Evolutionary conservation across 2,888 invertebrate species (phyloP).

Genomic region (Bedellia somnulentella): DNA sequence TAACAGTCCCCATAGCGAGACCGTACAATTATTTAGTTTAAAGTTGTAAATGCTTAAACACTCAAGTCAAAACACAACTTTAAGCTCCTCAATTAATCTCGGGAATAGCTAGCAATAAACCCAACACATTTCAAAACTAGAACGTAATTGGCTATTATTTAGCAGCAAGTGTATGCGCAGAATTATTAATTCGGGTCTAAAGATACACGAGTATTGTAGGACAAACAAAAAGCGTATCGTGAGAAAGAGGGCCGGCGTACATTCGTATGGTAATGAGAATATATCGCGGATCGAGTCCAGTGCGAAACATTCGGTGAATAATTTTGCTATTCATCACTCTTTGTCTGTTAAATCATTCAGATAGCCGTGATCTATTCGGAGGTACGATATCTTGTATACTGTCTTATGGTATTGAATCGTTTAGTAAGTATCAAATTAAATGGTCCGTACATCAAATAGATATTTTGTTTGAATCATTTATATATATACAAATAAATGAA

Average conservation of each 20-base stretch:
- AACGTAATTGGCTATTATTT: conserved; percentile 2
- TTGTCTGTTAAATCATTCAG: conserved; percentile 41
- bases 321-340: conserved; percentile 28
- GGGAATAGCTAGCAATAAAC: conserved; percentile 2
- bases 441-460: too few relatives aligned
- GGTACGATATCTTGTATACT: too few relatives aligned
- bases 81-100: conserved; percentile 2
- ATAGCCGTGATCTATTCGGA: too few relatives aligned
- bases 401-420: too few relatives aligned
- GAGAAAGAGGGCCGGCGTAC: too few relatives aligned
- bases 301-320: conserved; percentile 21
- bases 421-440: too few relatives aligned
- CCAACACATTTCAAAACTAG: background rate
- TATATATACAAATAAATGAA: too few relatives aligned
- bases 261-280: background rate
- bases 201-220: background rate
- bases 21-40: background rate
- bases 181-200: conserved; percentile 2
- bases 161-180: background rate
- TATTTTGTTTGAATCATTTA: too few relatives aligned
- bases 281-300: conserved; percentile 21
- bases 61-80: background rate
- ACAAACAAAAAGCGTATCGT: too few relatives aligned
- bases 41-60: too few relatives aligned
- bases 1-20: background rate